Evolutionary conservation across 2,888 invertebrate genomes (phyloP).

Genomic region (Anarsia innoxiella): DNA sequence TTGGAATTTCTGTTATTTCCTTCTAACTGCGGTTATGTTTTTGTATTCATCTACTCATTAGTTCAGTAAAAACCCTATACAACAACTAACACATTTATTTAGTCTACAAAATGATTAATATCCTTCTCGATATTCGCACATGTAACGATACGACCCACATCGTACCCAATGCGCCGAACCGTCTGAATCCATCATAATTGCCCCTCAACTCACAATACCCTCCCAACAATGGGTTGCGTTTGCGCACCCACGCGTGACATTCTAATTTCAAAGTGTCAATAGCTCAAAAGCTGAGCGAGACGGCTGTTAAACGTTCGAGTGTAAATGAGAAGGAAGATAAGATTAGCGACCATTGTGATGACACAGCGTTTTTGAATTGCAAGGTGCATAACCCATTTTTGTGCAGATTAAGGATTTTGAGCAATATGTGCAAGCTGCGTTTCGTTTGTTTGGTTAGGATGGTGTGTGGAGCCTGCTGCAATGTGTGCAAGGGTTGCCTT

Average conservation of each 20-base stretch:
- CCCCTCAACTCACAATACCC: conserved; percentile 43
- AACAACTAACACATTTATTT: too few species aligned
- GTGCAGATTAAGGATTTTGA: conserved; percentile 48
- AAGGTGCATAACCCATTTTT: conserved; percentile 72
- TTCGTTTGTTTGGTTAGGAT: conserved; percentile 64
- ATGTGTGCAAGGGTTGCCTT: conserved; percentile 49
- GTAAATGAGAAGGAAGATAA: conserved; percentile 35
- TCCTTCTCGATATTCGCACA: too few species aligned
- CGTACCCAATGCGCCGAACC: conserved; percentile 16
- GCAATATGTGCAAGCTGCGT: conserved; percentile 62
- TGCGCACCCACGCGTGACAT: conserved; percentile 67
- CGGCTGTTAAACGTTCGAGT: conserved; percentile 19
- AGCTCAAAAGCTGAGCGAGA: conserved; percentile 44
- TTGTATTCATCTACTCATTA: too few species aligned
- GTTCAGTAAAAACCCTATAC: too few species aligned
- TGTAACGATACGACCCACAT: conserved; percentile 4
- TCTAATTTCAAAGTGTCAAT: conserved; percentile 64
- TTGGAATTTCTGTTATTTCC: too few species aligned
- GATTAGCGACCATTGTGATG: conserved; percentile 61
- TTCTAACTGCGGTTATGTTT: too few species aligned
- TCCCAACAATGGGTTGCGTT: conserved; percentile 55
- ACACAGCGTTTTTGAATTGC: conserved; percentile 47
- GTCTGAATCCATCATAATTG: conserved; percentile 27
- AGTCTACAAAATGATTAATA: too few species aligned
- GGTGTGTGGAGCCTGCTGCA: conserved; percentile 40